Percentiles rank a stretch among this genome's conserved stretches.
These are phyloP conservation scores for Rhodinocichla rosea DNA, from an alignment of 2,113 vertebrate species.

Conservation along the genomic window DNA sequence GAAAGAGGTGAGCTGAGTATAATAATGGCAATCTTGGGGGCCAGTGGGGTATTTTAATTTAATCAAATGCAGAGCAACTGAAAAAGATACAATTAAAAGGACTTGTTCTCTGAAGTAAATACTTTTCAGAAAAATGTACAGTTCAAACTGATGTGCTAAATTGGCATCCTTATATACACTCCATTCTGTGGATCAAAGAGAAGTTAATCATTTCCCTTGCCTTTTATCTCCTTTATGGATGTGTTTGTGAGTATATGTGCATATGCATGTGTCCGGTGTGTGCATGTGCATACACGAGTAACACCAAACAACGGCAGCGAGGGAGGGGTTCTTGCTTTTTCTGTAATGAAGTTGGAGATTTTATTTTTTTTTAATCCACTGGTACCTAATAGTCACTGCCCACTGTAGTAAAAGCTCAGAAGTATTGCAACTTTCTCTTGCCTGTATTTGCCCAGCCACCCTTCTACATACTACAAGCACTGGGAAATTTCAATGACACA, in stretches of 20 bases:
- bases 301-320: neutral
- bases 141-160: constrained; percentile 4
- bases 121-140: constrained; percentile 5
- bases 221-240: constrained; percentile 30
- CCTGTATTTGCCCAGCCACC: constrained; percentile 46
- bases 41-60: constrained; percentile 29
- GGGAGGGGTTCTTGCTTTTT: neutral
- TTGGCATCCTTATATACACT: constrained; percentile 4
- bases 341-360: neutral
- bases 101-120: constrained; percentile 11
- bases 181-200: constrained; percentile 30
- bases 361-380: neutral
- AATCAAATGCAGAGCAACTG: constrained; percentile 30
- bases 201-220: constrained; percentile 35
- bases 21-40: constrained; percentile 29
- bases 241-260: neutral
- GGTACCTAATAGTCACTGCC: constrained; percentile 12
- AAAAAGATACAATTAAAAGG: constrained; percentile 44
- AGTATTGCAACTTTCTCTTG: constrained; percentile 29
- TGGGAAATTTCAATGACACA: constrained; percentile 74
- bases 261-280: neutral
- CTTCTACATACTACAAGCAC: constrained; percentile 59
- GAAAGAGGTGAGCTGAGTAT: constrained; percentile 39
- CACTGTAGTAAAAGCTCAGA: constrained; percentile 33
- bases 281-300: neutral